Evolutionary conservation across 2,113 vertebrate genomes (phyloP).

Genomic region (Rhinogobius similis): DNA sequence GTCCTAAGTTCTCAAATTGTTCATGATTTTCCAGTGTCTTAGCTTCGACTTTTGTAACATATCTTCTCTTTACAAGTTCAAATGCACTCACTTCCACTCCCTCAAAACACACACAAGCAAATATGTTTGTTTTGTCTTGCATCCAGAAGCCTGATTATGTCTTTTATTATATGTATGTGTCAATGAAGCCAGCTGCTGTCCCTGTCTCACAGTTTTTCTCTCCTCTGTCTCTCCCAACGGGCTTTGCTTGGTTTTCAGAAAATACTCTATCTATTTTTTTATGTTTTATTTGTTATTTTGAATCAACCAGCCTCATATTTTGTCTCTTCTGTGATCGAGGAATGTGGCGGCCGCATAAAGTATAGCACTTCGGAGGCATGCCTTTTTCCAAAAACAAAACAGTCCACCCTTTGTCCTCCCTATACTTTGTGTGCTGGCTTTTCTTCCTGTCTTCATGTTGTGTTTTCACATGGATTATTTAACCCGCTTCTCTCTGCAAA

Average conservation of each 20-base stretch:
- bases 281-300: neutral
- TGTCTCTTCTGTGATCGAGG: slow-evolving; percentile 31
- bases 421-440: slow-evolving; percentile 73
- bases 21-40: neutral
- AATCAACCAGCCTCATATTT: slow-evolving; percentile 38
- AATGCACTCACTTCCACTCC: slow-evolving; percentile 1
- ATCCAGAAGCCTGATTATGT: slow-evolving; percentile 88
- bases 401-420: slow-evolving; percentile 44
- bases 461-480: slow-evolving; percentile 94
- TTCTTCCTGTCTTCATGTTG: slow-evolving; percentile 72
- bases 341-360: slow-evolving; percentile 68
- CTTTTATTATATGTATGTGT: slow-evolving; percentile 72
- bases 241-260: slow-evolving; percentile 59
- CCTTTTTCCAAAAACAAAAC: slow-evolving; percentile 13
- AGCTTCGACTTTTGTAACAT: neutral
- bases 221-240: slow-evolving; percentile 40
- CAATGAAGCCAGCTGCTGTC: slow-evolving; percentile 47
- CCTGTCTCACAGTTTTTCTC: slow-evolving; percentile 23
- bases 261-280: slow-evolving; percentile 19
- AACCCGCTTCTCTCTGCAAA: slow-evolving; percentile 19
- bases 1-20: neutral
- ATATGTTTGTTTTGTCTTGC: slow-evolving; percentile 86
- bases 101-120: neutral
- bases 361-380: slow-evolving; percentile 62
- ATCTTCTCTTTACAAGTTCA: neutral